Conservation (phyloP, 2,888 invertebrate species). For the Polydrusus tereticollis region DNA sequence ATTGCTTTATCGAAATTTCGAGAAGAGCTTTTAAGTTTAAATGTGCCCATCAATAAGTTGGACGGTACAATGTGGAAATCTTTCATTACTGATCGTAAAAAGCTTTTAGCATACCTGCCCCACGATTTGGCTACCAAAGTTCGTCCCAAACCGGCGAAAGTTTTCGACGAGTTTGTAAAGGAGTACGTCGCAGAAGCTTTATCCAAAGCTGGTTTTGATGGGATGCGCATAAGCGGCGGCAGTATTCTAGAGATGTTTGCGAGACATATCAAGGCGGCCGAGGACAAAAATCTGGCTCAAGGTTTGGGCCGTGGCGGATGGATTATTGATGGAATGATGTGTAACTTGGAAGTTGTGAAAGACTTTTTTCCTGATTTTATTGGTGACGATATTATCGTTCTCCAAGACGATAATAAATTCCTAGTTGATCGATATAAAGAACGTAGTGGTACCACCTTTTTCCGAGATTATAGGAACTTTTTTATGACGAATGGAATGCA, state of each 20-base stretch:
- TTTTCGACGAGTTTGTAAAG: constrained; percentile 68
- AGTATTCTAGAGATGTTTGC: constrained; percentile 67
- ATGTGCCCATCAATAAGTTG: constrained; percentile 43
- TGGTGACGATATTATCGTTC: constrained; percentile 71
- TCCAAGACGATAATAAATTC: constrained; percentile 69
- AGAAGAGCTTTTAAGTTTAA: constrained; percentile 47
- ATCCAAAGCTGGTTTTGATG: constrained; percentile 64
- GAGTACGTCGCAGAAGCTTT: constrained; percentile 68
- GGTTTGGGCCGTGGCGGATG: constrained; percentile 69
- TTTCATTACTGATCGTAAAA: constrained; percentile 49
- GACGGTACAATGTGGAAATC: constrained; percentile 34
- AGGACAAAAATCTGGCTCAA: constrained; percentile 61
- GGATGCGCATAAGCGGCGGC: constrained; percentile 66
- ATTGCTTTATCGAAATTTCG: constrained; percentile 42
- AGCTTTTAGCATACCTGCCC: constrained; percentile 54
- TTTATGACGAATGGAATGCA: constrained; percentile 57
- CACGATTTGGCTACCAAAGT: constrained; percentile 53
- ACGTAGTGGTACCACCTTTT: constrained; percentile 55
- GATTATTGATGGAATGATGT: constrained; percentile 74
- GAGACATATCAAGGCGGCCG: constrained; percentile 64
- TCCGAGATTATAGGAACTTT: constrained; percentile 58
- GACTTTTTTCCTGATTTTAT: constrained; percentile 67
- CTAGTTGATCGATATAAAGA: constrained; percentile 59
- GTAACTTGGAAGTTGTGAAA: constrained; percentile 69
- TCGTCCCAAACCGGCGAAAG: constrained; percentile 58